Base-by-base conservation (phyloP, 2,888 invertebrate species). In the Diachrysia chrysitis region DNA sequence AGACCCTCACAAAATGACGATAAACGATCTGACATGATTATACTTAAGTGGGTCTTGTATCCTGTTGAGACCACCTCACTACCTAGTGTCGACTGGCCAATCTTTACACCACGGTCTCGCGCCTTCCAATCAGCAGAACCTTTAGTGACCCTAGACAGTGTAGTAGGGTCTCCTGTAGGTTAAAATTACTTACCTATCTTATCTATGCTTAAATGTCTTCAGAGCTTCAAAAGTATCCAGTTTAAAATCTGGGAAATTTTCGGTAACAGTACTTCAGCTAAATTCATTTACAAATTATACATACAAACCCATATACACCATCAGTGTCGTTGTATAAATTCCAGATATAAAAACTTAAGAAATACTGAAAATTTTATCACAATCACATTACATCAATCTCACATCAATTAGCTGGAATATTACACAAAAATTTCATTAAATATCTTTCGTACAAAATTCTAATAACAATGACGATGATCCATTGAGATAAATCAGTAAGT, bases 401-500 rank as follows among this genome's bases (percentile, higher is more conserved):
- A n/a, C 16, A n/a, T 42, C n/a, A 42, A 42, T 42, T 25, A 48
- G 17, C 51, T 48, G 42, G 53, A 68, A 60, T 58, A 23, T 46
- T 57, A 58, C 29, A 23, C 0, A 19, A 35, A 61, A 42, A 61
- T 10, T 54, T 17, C 14, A 9, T 29, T 16, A 16, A 62, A 60
- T 0, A 42, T 67, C 35, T 14, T n/a, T 1, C 5, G 6, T 55
- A 60, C 35, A 21, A 55, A 54, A 69, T 42, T 61, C n/a, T 51
- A 17, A n/a, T 63, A 54, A 35, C n/a, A n/a, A n/a, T n/a, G 37
- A 14, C 12, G 46, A 23, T 23, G 17, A 58, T 55, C 17, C 46
- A 68, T 63, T 73, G 60, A 61, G 58, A 29, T 53, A 69, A 73
- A 25, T 48, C 37, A 17, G 48, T 61, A 48, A 63, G 51, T 32